Evolutionary conservation across 1,140 invertebrate species (phyloP), one percentile per base, ranked within the genome.

Genomic region (Araneus ventricosus): DNA sequence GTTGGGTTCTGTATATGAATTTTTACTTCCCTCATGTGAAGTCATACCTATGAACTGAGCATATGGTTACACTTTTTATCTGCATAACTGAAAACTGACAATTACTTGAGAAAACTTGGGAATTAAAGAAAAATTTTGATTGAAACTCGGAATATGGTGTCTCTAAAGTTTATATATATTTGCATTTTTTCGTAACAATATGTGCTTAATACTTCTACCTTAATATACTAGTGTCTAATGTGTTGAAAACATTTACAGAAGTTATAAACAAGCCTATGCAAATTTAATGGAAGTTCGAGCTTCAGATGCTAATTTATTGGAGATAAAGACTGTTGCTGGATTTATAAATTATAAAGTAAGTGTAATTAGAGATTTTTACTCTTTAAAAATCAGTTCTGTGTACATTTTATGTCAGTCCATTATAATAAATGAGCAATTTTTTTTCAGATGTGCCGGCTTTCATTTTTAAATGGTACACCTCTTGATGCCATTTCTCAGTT

Each of bases 401-500:
- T 75, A 57, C 14, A 27, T 45, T n/a, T n/a, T n/a, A n/a, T n/a
- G n/a, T n/a, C n/a, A 75, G 34, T 30, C 22, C 3, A 5, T 30
- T n/a, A 22, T 2, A 24, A n/a, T 8, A 75, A 75, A 24, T n/a
- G n/a, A n/a, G n/a, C n/a, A n/a, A n/a, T n/a, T 57, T 52, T 82
- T 59, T 94, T 94, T 24, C 94, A 96, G 95, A 96, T 96, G 80
- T 99, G 98, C 95, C 96, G 97, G 94, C 95, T 99, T 93, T 97
- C 98, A 95, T 99, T 99, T 96, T 96, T 97, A 94, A 96, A 99
- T 88, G 99, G 98, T 95, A 96, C 98, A 88, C 98, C 98, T 2
- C 96, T 99, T 94, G 99, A 99, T 96, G 97, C 99, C 14, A 99
- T 99, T 94, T 97, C 97, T 93, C 98, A 99, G 95, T 99, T 99